Conservation (phyloP, 2,888 invertebrate genomes). For the Baccha elongata region DNA sequence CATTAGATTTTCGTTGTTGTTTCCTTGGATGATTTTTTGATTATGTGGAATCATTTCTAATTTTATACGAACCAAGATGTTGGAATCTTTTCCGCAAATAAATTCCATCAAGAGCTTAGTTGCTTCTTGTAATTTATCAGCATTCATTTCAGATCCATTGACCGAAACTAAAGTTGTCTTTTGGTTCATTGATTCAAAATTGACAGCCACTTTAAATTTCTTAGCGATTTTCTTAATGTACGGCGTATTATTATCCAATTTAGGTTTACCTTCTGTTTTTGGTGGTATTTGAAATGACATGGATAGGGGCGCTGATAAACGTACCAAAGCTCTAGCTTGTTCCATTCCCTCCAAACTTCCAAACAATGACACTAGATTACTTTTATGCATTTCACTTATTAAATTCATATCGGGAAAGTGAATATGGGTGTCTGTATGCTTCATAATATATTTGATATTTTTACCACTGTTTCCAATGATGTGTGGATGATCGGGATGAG, state of each 20-base stretch:
- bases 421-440: slow-evolving; percentile 97
- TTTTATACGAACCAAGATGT: slow-evolving; percentile 95
- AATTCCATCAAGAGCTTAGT: slow-evolving; percentile 90
- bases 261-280: slow-evolving; percentile 86
- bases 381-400: slow-evolving; percentile 95
- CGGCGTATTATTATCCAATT: slow-evolving; percentile 90
- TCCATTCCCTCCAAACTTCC: slow-evolving; percentile 96
- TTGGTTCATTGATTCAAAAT: slow-evolving; percentile 82
- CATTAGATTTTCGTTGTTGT: slow-evolving; percentile 91
- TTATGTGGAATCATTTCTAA: slow-evolving; percentile 98
- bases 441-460: slow-evolving; percentile 91
- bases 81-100: slow-evolving; percentile 90
- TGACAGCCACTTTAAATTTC: slow-evolving; percentile 94
- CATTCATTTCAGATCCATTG: slow-evolving; percentile 96
- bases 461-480: slow-evolving; percentile 94
- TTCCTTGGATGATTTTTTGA: slow-evolving; percentile 93
- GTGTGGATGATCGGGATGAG: slow-evolving; percentile 99
- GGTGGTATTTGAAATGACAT: slow-evolving; percentile 96
- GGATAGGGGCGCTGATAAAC: slow-evolving; percentile 94
- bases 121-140: slow-evolving; percentile 93
- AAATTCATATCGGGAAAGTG: slow-evolving; percentile 99
- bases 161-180: slow-evolving; percentile 89
- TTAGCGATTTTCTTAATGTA: slow-evolving; percentile 93
- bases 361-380: slow-evolving; percentile 98
- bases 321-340: slow-evolving; percentile 91